Conservation (phyloP, 2,888 invertebrate species). For the Drosophila limbata region DNA sequence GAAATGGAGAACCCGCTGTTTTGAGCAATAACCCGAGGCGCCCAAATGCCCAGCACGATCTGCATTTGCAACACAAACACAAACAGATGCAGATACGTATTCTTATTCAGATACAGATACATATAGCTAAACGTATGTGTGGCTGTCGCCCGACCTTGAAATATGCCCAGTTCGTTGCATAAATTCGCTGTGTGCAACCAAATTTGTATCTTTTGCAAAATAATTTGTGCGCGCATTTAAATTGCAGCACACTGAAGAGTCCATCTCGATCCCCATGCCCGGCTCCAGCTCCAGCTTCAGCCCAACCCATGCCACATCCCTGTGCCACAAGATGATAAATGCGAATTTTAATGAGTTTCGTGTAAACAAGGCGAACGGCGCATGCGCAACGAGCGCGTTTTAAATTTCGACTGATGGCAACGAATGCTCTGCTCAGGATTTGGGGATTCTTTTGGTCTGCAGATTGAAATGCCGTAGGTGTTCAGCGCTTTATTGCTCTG, state of each 20-base stretch:
- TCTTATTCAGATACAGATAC: conserved; percentile 12
- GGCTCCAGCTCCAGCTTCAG: background rate
- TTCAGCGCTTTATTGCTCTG: conserved; percentile 61
- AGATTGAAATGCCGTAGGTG: conserved; percentile 76
- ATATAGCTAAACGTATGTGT: background rate
- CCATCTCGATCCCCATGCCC: background rate
- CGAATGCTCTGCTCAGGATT: conserved; percentile 48
- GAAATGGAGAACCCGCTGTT: conserved; percentile 69
- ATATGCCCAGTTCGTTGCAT: conserved; percentile 77
- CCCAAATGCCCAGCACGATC: conserved; percentile 22
- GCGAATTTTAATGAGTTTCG: conserved; percentile 83
- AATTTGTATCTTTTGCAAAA: conserved; percentile 53
- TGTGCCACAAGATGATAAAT: conserved; percentile 82
- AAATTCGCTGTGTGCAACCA: conserved; percentile 62
- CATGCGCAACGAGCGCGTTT: conserved; percentile 31
- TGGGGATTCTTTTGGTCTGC: conserved; percentile 55
- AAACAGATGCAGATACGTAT: conserved; percentile 1
- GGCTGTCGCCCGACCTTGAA: conserved; percentile 80
- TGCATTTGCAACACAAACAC: conserved; percentile 19
- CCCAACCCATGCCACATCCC: conserved; percentile 43
- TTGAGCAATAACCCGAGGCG: conserved; percentile 60
- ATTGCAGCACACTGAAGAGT: conserved; percentile 56
- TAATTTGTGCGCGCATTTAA: conserved; percentile 74
- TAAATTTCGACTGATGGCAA: conserved; percentile 37
- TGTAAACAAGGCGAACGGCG: conserved; percentile 70